phyloP scores from a whole-genome alignment of 2,888 invertebrate species.

The Zygaena filipendulae region DNA sequence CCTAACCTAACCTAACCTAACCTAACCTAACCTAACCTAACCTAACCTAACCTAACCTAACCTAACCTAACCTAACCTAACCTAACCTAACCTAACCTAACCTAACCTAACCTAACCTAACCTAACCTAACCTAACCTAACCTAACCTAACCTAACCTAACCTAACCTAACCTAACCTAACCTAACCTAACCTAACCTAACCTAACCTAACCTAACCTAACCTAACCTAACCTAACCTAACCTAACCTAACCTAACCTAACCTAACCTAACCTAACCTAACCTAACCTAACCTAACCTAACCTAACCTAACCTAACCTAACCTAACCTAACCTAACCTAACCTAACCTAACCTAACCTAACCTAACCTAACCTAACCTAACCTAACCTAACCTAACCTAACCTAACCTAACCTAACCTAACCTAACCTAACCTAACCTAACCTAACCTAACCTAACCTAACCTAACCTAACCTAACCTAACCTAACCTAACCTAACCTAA shows the following conservation, averaged over 20 bases:
- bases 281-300: constrained; percentile 20
- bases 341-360: constrained; percentile 19
- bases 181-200: constrained; percentile 14
- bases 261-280: constrained; percentile 20
- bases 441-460: constrained; percentile 14
- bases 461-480: constrained; percentile 14
- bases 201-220: constrained; percentile 10
- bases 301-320: constrained; percentile 20
- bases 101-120: constrained; percentile 13
- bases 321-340: constrained; percentile 20
- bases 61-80: constrained; percentile 13
- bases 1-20: constrained; percentile 12
- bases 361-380: constrained; percentile 9
- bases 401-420: constrained; percentile 5
- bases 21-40: constrained; percentile 13
- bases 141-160: constrained; percentile 12
- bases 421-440: constrained; percentile 11
- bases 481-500: constrained; percentile 15
- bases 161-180: constrained; percentile 12
- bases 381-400: constrained; percentile 2
- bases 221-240: constrained; percentile 18
- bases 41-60: constrained; percentile 12
- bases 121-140: constrained; percentile 13
- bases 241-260: constrained; percentile 20
- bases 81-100: constrained; percentile 13